A percentile compares a stretch with the other conserved stretches of the same genome.
These are phyloP conservation scores for Pollachius pollachius DNA, from an alignment of 2,113 vertebrate genomes.

Conservation along the genomic window DNA sequence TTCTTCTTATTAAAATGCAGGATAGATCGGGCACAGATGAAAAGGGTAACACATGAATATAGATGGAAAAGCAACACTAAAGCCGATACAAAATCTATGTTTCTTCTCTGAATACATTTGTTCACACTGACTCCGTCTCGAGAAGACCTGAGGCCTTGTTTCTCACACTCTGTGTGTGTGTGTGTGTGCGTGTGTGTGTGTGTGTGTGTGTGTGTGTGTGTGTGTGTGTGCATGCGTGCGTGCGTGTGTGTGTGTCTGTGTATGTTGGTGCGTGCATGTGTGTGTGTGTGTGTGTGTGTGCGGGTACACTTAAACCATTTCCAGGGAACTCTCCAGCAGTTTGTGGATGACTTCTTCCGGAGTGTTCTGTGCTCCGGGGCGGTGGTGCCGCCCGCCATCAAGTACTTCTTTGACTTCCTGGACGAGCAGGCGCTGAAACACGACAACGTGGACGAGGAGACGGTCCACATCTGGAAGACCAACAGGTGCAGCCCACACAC, in stretches of 20 bases:
- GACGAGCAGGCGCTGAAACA: constrained; percentile 95
- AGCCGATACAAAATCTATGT: too few species aligned
- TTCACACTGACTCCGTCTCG: too few species aligned
- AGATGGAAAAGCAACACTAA: too few species aligned
- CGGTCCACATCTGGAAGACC: constrained; percentile 98
- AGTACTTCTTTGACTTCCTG: constrained; percentile 98
- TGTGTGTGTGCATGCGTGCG: neutral
- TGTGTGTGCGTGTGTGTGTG: neutral
- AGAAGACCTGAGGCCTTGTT: neutral
- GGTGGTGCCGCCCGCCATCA: constrained; percentile 91
- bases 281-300: constrained; percentile 13
- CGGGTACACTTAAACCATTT: constrained; percentile 20
- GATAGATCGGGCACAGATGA: too few species aligned
- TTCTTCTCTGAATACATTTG: too few species aligned
- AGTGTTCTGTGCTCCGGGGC: constrained; percentile 89
- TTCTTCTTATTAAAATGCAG: too few species aligned
- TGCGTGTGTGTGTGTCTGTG: constrained; percentile 1
- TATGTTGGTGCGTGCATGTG: neutral
- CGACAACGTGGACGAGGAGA: constrained; percentile 93
- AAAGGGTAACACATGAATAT: too few species aligned
- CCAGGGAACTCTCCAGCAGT: constrained; percentile 96
- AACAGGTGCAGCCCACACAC: constrained; percentile 78
- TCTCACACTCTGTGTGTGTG: constrained; percentile 8
- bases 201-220: neutral
- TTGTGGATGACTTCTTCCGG: constrained; percentile 96